Percentiles rank a stretch among this genome's conserved stretches.
Conservation (phyloP, 2,797 vertebrate genomes). For the Acanthopagrus latus region DNA sequence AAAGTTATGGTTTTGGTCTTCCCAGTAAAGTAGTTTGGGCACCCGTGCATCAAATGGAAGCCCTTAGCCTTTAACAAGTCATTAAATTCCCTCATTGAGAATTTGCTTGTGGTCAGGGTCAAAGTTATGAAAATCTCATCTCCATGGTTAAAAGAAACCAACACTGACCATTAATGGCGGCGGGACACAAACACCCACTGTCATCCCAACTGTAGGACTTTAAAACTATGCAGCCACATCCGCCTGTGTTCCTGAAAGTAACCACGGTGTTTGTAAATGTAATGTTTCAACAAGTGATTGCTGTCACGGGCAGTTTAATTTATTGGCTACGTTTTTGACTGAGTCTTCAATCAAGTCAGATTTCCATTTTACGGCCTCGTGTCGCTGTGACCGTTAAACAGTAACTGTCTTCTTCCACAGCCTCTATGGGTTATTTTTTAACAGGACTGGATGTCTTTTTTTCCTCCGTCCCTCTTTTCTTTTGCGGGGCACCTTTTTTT, state of each 20-base stretch:
- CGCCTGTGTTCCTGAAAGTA: too few species aligned
- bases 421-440: background rate
- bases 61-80: background rate
- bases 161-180: too few species aligned
- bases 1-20: too few species aligned
- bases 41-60: background rate
- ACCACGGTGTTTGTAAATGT: too few species aligned
- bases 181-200: too few species aligned
- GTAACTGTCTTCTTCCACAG: constrained; percentile 11
- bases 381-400: background rate
- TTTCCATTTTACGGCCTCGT: background rate
- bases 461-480: background rate
- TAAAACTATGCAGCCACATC: too few species aligned
- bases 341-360: constrained; percentile 5
- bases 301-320: background rate
- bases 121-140: too few species aligned
- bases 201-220: too few species aligned
- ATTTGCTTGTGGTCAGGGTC: background rate
- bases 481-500: constrained; percentile 12
- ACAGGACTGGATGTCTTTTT: background rate
- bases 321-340: background rate
- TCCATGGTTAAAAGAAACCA: too few species aligned
- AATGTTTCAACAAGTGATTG: background rate
- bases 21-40: too few species aligned
- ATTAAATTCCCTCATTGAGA: background rate